A percentile compares a stretch with the other conserved stretches of the same genome.
Conservation (phyloP, 2,797 vertebrate species). For the Rallus crepitans region DNA sequence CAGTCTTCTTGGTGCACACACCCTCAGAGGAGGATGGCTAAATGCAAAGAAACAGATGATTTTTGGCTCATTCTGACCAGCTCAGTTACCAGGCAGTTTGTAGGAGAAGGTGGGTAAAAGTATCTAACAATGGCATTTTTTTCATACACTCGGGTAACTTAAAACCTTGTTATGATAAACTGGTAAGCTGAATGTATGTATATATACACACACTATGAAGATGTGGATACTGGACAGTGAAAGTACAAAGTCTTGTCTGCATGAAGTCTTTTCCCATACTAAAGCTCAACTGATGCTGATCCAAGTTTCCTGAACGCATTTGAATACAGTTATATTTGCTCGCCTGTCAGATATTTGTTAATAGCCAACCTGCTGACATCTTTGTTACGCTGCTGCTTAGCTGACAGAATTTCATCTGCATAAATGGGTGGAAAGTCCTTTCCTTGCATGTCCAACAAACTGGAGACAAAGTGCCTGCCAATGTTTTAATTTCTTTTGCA, state of each 20-base stretch:
- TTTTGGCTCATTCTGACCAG: not conserved
- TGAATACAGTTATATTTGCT: conserved; percentile 53
- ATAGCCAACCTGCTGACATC: conserved; percentile 74
- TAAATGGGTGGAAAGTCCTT: conserved; percentile 80
- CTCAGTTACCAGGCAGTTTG: not conserved
- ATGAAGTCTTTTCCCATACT: not conserved
- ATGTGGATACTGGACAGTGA: not conserved
- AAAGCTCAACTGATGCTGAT: conserved; percentile 4
- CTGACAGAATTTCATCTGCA: conserved; percentile 82
- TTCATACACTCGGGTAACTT: not conserved
- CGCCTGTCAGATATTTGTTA: conserved; percentile 72
- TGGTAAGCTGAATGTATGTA: not conserved
- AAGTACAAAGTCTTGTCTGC: not conserved
- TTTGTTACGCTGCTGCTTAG: conserved; percentile 68
- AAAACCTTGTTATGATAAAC: not conserved
- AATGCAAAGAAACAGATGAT: not conserved
- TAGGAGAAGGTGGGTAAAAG: not conserved
- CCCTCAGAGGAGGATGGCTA: not conserved
- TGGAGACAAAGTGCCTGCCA: conserved; percentile 87
- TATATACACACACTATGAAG: not conserved
- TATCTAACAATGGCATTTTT: not conserved
- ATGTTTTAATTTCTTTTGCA: conserved; percentile 84
- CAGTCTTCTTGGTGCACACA: not conserved
- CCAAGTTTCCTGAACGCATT: conserved; percentile 37
- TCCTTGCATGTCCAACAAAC: conserved; percentile 82